A percentile compares a stretch with the other conserved stretches of the same genome.
Conservation (phyloP, 2,888 invertebrate species). For the Perithous albicinctus region DNA sequence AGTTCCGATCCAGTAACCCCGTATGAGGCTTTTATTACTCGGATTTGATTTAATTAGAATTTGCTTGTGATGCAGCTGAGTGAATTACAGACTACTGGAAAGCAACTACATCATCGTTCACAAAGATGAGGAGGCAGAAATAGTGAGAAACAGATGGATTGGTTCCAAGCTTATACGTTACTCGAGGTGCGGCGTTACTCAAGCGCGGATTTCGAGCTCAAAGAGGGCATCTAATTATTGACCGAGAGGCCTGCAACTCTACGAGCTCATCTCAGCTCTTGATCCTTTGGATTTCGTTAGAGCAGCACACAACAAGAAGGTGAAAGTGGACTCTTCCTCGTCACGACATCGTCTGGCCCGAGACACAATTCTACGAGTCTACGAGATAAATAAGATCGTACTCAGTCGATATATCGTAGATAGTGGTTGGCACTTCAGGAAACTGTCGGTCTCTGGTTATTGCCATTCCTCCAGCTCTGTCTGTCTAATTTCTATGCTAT, state of each 20-base stretch:
- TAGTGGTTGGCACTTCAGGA: not conserved
- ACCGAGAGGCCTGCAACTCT: conserved; percentile 21
- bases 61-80: not conserved
- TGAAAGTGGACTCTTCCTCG: conserved; percentile 65
- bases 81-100: conserved; percentile 7
- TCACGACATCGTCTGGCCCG: conserved; percentile 50
- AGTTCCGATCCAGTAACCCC: not conserved
- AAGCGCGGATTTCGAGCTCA: conserved; percentile 48
- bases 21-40: not conserved
- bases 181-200: conserved; percentile 47
- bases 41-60: conserved; percentile 4
- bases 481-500: not conserved
- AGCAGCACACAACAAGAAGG: conserved; percentile 25
- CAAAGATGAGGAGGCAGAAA: not conserved
- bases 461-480: not conserved
- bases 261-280: conserved; percentile 26
- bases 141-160: not conserved
- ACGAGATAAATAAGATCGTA: conserved; percentile 17
- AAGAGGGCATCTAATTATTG: conserved; percentile 55
- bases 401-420: not conserved
- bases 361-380: conserved; percentile 38
- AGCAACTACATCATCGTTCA: not conserved
- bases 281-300: conserved; percentile 35
- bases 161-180: not conserved
- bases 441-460: not conserved